phyloP scores from a whole-genome alignment of 1,140 invertebrate genomes.

The Pararge aegeria region DNA sequence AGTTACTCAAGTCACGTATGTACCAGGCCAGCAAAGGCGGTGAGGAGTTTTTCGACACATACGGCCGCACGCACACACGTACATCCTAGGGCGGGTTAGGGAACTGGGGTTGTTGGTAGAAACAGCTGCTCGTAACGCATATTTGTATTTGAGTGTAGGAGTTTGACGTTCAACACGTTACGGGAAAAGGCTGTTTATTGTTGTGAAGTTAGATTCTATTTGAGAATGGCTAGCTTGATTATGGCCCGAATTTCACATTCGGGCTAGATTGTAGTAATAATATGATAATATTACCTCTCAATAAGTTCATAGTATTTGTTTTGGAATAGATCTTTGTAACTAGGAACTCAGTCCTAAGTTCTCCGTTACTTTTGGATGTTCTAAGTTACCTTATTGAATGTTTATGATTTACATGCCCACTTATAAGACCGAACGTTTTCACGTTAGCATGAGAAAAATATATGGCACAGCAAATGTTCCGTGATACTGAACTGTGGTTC shows the following conservation, averaged over 20 bases:
- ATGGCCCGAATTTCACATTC: neutral
- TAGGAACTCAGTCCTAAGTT: too few relatives aligned
- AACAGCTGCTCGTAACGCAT: neutral
- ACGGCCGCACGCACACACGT: constrained; percentile 11
- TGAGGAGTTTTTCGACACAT: constrained; percentile 10
- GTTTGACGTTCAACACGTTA: neutral
- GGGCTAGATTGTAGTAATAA: too few relatives aligned
- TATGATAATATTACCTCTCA: too few relatives aligned
- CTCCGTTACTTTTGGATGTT: too few relatives aligned
- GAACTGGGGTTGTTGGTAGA: constrained; percentile 1
- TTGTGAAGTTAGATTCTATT: neutral
- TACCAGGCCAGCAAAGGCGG: constrained; percentile 51
- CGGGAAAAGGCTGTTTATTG: neutral
- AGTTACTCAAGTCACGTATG: constrained; percentile 66
- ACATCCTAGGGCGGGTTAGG: constrained; percentile 16
- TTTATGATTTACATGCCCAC: too few relatives aligned
- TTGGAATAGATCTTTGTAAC: too few relatives aligned
- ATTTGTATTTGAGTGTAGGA: neutral
- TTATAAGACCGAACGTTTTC: too few relatives aligned
- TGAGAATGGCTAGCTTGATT: neutral
- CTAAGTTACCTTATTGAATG: too few relatives aligned
- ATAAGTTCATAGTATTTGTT: too few relatives aligned
- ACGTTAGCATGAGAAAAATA: too few relatives aligned
- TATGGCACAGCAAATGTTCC: too few relatives aligned
- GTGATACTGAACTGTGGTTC: too few relatives aligned